A percentile compares a stretch with the other conserved stretches of the same genome.
These are phyloP conservation scores for Thecocarcelia acutangulata DNA, from an alignment of 2,888 invertebrate species.

Conservation along the genomic window DNA sequence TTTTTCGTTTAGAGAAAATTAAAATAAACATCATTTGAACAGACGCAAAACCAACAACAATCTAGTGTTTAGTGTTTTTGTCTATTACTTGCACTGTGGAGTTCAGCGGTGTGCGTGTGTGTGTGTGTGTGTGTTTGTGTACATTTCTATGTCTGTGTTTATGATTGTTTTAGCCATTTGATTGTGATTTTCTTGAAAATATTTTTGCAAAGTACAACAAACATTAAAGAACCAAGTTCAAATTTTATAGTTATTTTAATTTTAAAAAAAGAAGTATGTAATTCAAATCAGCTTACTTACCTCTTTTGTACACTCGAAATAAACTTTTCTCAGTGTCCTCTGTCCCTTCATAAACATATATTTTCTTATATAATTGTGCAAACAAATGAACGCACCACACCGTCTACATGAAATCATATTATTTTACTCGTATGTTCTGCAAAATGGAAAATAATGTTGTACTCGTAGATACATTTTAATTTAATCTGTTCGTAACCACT, in stretches of 20 bases:
- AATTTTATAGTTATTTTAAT: too few species aligned
- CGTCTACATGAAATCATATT: background rate
- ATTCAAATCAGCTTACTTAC: background rate
- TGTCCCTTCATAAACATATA: background rate
- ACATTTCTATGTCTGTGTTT: too few species aligned
- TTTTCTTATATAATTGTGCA: slow-evolving; percentile 36
- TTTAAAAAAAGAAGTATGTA: too few species aligned
- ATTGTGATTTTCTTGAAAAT: too few species aligned
- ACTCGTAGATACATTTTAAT: slow-evolving; percentile 21
- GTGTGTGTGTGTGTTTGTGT: too few species aligned
- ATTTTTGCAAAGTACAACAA: too few species aligned
- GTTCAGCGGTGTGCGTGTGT: too few species aligned
- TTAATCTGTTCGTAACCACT: slow-evolving; percentile 5
- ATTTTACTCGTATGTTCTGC: slow-evolving; percentile 17
- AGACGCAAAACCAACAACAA: slow-evolving; percentile 45
- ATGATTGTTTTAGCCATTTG: too few species aligned
- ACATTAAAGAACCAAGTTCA: too few species aligned
- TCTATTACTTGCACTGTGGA: slow-evolving; percentile 5
- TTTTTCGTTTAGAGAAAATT: slow-evolving; percentile 50
- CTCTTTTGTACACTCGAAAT: slow-evolving; percentile 1
- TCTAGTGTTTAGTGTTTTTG: slow-evolving; percentile 26
- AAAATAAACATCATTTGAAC: slow-evolving; percentile 58
- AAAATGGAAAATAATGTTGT: too few species aligned
- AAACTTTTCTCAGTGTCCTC: slow-evolving; percentile 38
- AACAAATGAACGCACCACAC: background rate